Conservation (phyloP, 2,888 invertebrate genomes). For the Cheilosia vulpina region DNA sequence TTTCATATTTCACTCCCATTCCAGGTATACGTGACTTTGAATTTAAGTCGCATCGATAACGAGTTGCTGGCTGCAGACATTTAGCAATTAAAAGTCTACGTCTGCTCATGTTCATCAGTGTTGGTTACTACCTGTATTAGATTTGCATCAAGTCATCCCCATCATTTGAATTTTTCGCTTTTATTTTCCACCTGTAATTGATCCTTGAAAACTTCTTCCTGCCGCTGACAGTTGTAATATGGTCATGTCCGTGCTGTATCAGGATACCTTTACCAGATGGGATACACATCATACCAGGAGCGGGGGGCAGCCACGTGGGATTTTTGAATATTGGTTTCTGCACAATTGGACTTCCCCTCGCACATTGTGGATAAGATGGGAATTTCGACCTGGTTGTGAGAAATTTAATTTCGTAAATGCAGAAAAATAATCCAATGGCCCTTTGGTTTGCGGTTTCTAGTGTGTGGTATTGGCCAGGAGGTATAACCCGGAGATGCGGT, state of each 20-base stretch:
- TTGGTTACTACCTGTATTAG: neutral
- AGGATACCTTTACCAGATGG: slow-evolving; percentile 7
- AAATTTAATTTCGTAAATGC: slow-evolving; percentile 34
- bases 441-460: neutral
- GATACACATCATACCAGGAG: slow-evolving; percentile 8
- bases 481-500: slow-evolving; percentile 6
- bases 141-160: neutral
- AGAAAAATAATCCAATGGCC: slow-evolving; percentile 32
- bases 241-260: slow-evolving; percentile 49
- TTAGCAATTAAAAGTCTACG: slow-evolving; percentile 30
- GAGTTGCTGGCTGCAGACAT: neutral
- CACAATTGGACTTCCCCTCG: slow-evolving; percentile 51
- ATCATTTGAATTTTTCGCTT: slow-evolving; percentile 7
- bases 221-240: slow-evolving; percentile 62
- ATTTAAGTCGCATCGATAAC: neutral
- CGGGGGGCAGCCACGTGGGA: slow-evolving; percentile 48
- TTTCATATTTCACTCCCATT: neutral
- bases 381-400: neutral
- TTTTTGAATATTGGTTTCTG: slow-evolving; percentile 67
- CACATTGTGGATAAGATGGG: slow-evolving; percentile 1
- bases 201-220: slow-evolving; percentile 51
- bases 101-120: neutral
- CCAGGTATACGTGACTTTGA: slow-evolving; percentile 25
- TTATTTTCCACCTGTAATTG: slow-evolving; percentile 50
- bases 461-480: neutral